Conservation (phyloP, 2,797 vertebrate genomes). For the Novumbra hubbsi region DNA sequence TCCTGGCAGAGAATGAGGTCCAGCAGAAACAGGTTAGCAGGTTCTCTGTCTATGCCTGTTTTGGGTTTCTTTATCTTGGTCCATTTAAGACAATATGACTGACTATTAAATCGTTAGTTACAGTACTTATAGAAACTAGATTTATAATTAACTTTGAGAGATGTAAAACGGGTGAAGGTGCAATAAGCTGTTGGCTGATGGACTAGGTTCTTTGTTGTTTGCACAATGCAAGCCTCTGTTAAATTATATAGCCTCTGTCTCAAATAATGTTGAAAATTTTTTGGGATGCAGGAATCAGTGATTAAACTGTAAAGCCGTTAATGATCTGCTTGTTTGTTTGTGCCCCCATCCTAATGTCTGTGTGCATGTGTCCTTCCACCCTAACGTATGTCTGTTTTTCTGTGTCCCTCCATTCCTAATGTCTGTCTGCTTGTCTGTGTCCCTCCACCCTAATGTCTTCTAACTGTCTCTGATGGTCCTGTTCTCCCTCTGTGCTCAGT, state of each 20-base stretch:
- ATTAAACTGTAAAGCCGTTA: neutral
- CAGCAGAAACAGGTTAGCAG: slow-evolving; percentile 74
- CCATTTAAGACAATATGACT: neutral
- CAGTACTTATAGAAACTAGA: neutral
- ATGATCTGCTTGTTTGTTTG: neutral
- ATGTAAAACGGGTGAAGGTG: no score
- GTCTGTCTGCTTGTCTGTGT: no score
- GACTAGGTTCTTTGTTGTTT: no score
- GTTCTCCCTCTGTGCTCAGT: slow-evolving; percentile 47
- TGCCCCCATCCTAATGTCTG: slow-evolving; percentile 7
- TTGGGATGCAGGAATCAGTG: neutral
- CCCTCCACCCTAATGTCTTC: no score
- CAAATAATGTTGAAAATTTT: neutral
- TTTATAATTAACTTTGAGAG: no score
- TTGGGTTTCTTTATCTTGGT: neutral
- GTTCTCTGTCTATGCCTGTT: neutral
- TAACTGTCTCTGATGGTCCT: neutral
- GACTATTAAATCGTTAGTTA: neutral
- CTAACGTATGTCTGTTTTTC: no score
- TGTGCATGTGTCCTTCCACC: slow-evolving; percentile 8
- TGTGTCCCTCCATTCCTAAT: no score
- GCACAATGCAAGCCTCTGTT: no score
- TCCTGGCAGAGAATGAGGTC: slow-evolving; percentile 71
- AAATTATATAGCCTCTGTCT: no score
- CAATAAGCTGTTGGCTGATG: no score